These are phyloP conservation scores for Paratilapia polleni DNA, from an alignment of 2,113 vertebrate genomes.

Conservation along the genomic window DNA sequence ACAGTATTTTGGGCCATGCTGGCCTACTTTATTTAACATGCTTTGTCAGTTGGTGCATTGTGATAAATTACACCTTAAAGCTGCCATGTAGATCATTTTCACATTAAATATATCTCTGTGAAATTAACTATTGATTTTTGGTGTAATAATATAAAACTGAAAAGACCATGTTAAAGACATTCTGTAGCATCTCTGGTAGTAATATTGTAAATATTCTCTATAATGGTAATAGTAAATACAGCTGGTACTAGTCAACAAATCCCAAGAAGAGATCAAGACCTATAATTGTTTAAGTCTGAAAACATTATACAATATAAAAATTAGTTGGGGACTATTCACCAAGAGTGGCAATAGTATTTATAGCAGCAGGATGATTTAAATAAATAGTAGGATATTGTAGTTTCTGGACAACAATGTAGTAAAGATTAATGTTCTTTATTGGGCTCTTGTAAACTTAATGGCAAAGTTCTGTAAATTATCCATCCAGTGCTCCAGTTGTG, in stretches of 20 bases:
- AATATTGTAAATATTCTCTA: background rate
- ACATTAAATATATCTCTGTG: background rate
- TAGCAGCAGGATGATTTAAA: background rate
- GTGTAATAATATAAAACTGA: background rate
- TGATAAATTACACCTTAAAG: constrained; percentile 25
- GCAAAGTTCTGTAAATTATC: background rate
- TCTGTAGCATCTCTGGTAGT: background rate
- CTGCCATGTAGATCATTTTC: background rate
- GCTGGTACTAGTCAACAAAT: background rate
- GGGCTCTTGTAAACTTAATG: background rate
- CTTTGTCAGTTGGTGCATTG: background rate
- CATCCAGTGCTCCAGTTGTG: background rate
- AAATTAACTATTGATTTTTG: background rate
- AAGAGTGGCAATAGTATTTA: background rate
- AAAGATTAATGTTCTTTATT: background rate
- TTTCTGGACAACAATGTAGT: background rate
- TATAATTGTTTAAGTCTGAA: background rate
- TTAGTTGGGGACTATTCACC: background rate
- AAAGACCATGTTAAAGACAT: background rate
- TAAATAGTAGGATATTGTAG: background rate
- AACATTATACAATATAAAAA: too few species aligned
- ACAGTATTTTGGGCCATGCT: constrained; percentile 26
- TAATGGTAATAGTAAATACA: background rate
- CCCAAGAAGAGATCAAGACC: background rate
- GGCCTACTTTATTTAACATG: constrained; percentile 52